These are phyloP conservation scores for Propithecus deckenii DNA, from an alignment of 2,797 vertebrate genomes.

Conservation along the genomic window DNA sequence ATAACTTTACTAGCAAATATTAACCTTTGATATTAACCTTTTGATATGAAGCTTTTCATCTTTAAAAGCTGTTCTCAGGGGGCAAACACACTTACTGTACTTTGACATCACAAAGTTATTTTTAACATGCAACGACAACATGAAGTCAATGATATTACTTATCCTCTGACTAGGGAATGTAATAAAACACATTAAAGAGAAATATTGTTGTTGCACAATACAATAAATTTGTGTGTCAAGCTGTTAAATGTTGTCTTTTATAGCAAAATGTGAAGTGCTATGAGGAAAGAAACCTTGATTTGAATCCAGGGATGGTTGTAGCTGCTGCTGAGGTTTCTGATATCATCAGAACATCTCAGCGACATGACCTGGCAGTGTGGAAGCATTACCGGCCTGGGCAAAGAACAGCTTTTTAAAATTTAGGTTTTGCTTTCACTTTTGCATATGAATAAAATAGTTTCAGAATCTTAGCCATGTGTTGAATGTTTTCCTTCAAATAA, in stretches of 20 bases:
- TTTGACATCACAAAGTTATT: constrained; percentile 25
- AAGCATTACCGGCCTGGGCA: background rate
- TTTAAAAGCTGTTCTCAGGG: constrained; percentile 39
- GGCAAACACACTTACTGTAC: background rate
- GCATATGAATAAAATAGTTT: background rate
- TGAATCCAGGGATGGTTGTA: background rate
- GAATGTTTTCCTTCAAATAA: constrained; percentile 8
- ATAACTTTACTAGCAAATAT: background rate
- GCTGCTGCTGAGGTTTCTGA: background rate
- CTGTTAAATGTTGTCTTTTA: background rate
- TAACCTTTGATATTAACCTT: constrained; percentile 19
- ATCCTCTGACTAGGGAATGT: background rate
- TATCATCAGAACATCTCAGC: background rate
- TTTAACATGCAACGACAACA: background rate
- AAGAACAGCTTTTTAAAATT: background rate
- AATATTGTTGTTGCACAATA: background rate
- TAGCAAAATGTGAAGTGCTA: background rate
- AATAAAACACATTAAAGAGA: background rate
- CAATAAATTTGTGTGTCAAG: background rate
- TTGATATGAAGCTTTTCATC: constrained; percentile 8
- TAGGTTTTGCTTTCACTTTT: constrained; percentile 11
- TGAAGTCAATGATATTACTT: background rate
- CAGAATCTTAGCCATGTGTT: background rate
- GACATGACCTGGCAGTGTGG: background rate
- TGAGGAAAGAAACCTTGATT: background rate